A percentile compares a stretch with the other conserved stretches of the same genome.
Conservation (phyloP, 2,888 invertebrate species). For the Drosophila austrosaltans region DNA sequence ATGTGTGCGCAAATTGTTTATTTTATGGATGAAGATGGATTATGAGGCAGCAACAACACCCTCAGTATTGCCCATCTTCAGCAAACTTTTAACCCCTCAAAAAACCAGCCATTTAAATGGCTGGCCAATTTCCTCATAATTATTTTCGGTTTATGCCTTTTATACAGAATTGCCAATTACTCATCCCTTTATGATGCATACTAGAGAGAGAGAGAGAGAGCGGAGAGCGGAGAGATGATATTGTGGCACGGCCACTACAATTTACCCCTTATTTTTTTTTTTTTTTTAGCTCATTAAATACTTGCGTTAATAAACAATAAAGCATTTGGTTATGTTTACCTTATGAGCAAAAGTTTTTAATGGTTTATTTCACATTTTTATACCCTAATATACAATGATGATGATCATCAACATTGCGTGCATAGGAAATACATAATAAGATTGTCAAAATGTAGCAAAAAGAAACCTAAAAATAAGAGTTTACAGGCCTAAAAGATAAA, state of each 20-base stretch:
- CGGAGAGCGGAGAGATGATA: neutral
- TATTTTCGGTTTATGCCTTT: conserved; percentile 32
- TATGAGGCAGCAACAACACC: conserved; percentile 52
- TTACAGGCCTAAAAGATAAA: too few relatives aligned
- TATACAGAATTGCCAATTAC: conserved; percentile 58
- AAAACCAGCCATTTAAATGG: neutral
- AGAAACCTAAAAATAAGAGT: too few relatives aligned
- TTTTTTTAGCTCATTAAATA: conserved; percentile 55
- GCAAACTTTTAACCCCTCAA: too few relatives aligned
- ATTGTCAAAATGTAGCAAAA: too few relatives aligned
- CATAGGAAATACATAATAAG: too few relatives aligned
- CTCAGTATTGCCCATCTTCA: too few relatives aligned
- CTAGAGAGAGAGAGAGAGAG: neutral
- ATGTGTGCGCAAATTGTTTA: conserved; percentile 69
- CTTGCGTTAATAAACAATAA: conserved; percentile 73
- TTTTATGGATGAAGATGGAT: conserved; percentile 77
- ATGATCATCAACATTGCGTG: too few relatives aligned
- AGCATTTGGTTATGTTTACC: conserved; percentile 66
- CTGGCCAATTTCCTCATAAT: conserved; percentile 43
- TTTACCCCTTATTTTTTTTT: neutral
- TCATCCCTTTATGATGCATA: conserved; percentile 50
- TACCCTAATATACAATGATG: neutral
- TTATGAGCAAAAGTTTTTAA: conserved; percentile 66
- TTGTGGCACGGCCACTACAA: conserved; percentile 19
- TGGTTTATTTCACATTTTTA: conserved; percentile 16